Percentiles rank a stretch among this genome's conserved stretches.
These are phyloP conservation scores for Perdix hodgsoniae DNA, from an alignment of 2,797 vertebrate species.

Conservation along the genomic window DNA sequence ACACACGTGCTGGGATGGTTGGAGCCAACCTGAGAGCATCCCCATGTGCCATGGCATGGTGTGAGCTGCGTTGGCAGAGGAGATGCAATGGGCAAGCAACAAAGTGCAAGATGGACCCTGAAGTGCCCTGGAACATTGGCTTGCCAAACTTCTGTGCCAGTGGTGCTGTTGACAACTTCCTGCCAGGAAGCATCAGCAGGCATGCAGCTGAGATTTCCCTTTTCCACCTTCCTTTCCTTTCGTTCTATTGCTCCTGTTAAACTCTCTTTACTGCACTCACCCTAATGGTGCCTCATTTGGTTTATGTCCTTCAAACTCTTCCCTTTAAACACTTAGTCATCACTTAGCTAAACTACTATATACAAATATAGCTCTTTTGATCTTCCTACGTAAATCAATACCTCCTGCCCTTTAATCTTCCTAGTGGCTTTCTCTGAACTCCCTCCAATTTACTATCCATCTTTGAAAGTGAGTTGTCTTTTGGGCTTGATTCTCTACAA, in stretches of 20 bases:
- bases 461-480: neutral
- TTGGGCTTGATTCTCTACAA: neutral
- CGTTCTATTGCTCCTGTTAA: neutral
- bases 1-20: neutral
- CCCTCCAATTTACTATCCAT: slow-evolving; percentile 23
- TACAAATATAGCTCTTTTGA: slow-evolving; percentile 70
- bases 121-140: neutral
- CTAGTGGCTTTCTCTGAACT: slow-evolving; percentile 22
- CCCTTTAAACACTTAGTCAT: slow-evolving; percentile 67
- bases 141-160: accelerated
- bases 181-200: neutral
- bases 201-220: neutral
- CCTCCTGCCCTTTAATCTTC: slow-evolving; percentile 63
- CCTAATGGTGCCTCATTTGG: neutral
- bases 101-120: neutral
- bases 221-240: neutral
- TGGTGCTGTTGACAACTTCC: neutral
- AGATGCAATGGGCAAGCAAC: neutral
- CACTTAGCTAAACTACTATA: slow-evolving; percentile 50
- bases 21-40: accelerated
- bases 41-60: accelerated
- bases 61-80: accelerated
- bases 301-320: slow-evolving; percentile 46
- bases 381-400: slow-evolving; percentile 52
- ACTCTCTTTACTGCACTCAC: neutral